phyloP scores from a whole-genome alignment of 2,113 vertebrate species.

The Grammomys surdaster region DNA sequence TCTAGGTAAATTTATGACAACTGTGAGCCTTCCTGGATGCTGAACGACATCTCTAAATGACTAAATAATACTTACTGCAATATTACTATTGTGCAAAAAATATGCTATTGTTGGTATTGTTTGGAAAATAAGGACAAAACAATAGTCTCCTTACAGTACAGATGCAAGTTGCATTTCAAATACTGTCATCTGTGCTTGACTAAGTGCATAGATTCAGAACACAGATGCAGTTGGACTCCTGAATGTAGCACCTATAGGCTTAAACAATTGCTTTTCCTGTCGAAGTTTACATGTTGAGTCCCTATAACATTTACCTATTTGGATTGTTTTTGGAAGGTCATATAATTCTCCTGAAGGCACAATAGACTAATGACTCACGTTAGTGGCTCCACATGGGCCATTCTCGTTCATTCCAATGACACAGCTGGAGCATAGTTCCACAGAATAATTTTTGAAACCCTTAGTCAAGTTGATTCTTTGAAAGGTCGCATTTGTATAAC shows the following conservation, averaged over 20 bases:
- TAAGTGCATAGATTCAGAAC: neutral
- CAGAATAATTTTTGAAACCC: slow-evolving; percentile 64
- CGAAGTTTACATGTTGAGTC: neutral
- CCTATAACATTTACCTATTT: slow-evolving; percentile 43
- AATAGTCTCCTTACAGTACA: neutral
- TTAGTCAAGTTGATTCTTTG: slow-evolving; percentile 48
- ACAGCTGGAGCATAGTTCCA: slow-evolving; percentile 1
- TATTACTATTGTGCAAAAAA: neutral
- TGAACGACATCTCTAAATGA: neutral
- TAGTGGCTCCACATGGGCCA: slow-evolving; percentile 58
- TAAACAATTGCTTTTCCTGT: slow-evolving; percentile 31
- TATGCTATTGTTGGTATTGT: too few species aligned
- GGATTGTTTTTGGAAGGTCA: slow-evolving; percentile 52
- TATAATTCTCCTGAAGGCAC: slow-evolving; percentile 16
- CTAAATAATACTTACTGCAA: neutral
- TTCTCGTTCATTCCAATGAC: slow-evolving; percentile 46
- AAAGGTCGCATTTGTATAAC: slow-evolving; percentile 66
- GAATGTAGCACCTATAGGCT: neutral
- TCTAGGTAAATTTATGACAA: too few species aligned
- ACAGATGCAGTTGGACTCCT: neutral
- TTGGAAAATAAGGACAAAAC: neutral
- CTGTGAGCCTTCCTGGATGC: neutral
- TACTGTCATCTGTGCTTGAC: neutral
- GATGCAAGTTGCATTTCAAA: neutral
- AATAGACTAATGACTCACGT: slow-evolving; percentile 48